Evolutionary conservation across 2,113 vertebrate genomes (phyloP).

Genomic region (Sminthopsis crassicaudata): DNA sequence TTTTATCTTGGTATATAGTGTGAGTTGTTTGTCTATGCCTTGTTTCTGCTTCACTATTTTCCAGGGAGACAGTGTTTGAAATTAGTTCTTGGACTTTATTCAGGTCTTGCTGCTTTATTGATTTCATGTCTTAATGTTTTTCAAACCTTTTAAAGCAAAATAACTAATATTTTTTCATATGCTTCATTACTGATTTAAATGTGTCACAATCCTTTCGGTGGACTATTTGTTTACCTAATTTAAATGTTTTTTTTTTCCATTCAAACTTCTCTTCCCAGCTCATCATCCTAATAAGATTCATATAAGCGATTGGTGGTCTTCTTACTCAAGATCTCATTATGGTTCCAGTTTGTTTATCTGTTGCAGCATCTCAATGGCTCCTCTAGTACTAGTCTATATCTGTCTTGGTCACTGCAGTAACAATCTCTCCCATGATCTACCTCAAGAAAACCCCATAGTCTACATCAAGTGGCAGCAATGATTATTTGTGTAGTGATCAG

Average conservation of each 20-base stretch:
- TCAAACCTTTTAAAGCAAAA: neutral
- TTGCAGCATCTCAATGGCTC: neutral
- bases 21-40: too few species aligned
- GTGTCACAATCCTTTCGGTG: neutral
- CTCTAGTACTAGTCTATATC: neutral
- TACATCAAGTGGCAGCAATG: neutral
- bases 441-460: neutral
- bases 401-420: neutral
- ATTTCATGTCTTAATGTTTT: neutral
- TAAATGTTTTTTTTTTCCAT: neutral
- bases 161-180: neutral
- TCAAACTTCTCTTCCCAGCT: neutral
- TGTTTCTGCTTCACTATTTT: too few species aligned
- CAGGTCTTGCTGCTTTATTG: neutral
- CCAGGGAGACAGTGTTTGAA: neutral
- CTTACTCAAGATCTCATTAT: neutral
- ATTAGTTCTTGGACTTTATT: neutral
- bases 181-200: neutral
- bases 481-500: neutral
- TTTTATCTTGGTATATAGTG: too few species aligned
- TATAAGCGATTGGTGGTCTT: neutral
- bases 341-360: neutral
- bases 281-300: neutral
- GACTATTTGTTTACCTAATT: neutral
- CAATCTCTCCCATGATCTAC: neutral